A percentile compares a stretch with the other conserved stretches of the same genome.
Evolutionary conservation across 2,888 invertebrate species (phyloP).

Genomic region (Perdita meconis): DNA sequence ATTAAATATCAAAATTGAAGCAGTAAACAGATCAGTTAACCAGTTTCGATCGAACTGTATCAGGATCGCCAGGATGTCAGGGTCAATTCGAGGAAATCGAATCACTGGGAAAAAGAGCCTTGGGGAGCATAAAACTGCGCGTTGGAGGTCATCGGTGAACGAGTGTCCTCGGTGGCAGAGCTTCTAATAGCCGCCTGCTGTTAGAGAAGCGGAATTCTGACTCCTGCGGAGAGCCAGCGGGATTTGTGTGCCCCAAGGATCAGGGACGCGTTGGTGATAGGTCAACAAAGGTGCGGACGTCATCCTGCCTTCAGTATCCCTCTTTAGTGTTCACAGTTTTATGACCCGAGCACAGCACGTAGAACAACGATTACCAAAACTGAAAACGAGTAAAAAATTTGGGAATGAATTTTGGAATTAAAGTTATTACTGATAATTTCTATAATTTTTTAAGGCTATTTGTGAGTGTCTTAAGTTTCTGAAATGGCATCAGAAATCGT

Average conservation of each 20-base stretch:
- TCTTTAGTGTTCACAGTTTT: too few relatives aligned
- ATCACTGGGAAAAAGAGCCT: constrained; percentile 46
- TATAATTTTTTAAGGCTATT: too few relatives aligned
- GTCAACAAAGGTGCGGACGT: constrained; percentile 44
- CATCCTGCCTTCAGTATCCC: not conserved
- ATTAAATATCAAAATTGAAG: not conserved
- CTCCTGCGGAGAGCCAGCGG: constrained; percentile 54
- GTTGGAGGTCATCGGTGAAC: constrained; percentile 32
- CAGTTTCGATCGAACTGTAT: not conserved
- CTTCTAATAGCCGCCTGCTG: constrained; percentile 71
- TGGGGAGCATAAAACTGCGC: constrained; percentile 55
- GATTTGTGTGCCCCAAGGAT: constrained; percentile 49
- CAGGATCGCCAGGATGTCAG: constrained; percentile 50
- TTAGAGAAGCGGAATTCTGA: constrained; percentile 57
- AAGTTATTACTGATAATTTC: too few relatives aligned
- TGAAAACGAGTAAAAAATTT: too few relatives aligned
- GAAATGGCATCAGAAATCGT: too few relatives aligned
- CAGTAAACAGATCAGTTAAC: constrained; percentile 18
- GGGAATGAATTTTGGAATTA: too few relatives aligned
- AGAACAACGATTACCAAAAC: too few relatives aligned
- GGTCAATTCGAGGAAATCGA: constrained; percentile 62
- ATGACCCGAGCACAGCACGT: too few relatives aligned
- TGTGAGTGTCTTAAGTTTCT: too few relatives aligned
- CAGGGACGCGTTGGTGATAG: constrained; percentile 28
- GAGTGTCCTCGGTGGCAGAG: constrained; percentile 26